These are phyloP conservation scores for Patella pellucida DNA, from an alignment of 2,888 invertebrate genomes.

Conservation along the genomic window DNA sequence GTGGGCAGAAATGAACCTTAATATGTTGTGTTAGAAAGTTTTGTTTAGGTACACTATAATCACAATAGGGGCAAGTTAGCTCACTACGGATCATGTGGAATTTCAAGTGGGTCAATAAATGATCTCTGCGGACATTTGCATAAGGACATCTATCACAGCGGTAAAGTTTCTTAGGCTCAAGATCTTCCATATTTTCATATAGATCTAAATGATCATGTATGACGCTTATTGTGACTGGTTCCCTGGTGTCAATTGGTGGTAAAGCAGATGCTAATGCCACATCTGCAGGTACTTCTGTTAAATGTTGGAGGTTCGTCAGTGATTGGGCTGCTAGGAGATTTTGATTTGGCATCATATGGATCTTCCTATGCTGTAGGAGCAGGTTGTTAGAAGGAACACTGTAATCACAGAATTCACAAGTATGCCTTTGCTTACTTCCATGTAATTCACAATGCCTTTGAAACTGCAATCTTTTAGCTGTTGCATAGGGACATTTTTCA, in stretches of 20 bases:
- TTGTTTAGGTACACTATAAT: constrained; percentile 83
- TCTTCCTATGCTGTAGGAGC: constrained; percentile 84
- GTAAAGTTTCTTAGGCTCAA: constrained; percentile 76
- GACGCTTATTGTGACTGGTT: constrained; percentile 52
- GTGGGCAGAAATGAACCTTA: constrained; percentile 80
- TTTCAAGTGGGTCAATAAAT: constrained; percentile 82
- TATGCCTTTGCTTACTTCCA: constrained; percentile 86
- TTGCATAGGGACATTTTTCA: constrained; percentile 85
- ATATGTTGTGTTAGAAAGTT: constrained; percentile 84
- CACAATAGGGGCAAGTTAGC: constrained; percentile 85
- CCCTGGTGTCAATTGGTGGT: constrained; percentile 52
- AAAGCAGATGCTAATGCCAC: constrained; percentile 71
- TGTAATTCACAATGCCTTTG: constrained; percentile 86
- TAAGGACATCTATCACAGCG: constrained; percentile 86
- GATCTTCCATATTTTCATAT: constrained; percentile 59
- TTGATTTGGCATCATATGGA: constrained; percentile 75
- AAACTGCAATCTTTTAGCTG: constrained; percentile 87
- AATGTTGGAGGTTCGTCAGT: constrained; percentile 61
- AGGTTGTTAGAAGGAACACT: constrained; percentile 89
- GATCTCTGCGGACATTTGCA: constrained; percentile 80
- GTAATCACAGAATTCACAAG: constrained; percentile 88
- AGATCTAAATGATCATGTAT: constrained; percentile 64
- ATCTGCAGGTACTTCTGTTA: constrained; percentile 73
- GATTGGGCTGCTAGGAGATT: constrained; percentile 67
- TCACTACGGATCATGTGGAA: constrained; percentile 80